phyloP scores from a whole-genome alignment of 2,888 invertebrate genomes.

The Calameuta idolon region DNA sequence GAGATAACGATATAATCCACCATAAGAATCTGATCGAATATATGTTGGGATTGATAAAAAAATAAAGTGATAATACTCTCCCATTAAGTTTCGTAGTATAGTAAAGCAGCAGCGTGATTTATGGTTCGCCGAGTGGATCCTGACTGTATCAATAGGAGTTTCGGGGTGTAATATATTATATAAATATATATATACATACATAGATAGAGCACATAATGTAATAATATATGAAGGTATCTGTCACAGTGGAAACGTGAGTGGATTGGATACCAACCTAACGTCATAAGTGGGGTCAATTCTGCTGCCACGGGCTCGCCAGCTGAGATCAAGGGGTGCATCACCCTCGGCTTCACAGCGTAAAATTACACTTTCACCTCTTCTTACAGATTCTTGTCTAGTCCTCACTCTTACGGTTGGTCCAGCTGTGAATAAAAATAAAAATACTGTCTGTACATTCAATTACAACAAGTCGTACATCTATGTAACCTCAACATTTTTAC shows the following conservation, averaged over 20 bases:
- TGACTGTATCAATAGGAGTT: neutral
- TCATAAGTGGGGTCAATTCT: constrained; percentile 69
- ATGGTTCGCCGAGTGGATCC: neutral
- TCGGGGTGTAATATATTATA: neutral
- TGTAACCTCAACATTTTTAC: neutral
- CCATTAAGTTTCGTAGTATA: too few species aligned
- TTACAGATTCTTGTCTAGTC: constrained; percentile 68
- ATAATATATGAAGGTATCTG: neutral
- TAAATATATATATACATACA: neutral
- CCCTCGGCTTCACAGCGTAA: constrained; percentile 70
- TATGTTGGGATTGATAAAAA: too few species aligned
- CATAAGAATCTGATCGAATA: too few species aligned
- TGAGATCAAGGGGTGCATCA: constrained; percentile 70
- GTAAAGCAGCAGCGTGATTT: neutral
- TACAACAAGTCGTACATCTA: neutral
- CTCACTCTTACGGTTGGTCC: constrained; percentile 69
- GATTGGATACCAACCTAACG: constrained; percentile 58
- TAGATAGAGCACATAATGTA: neutral
- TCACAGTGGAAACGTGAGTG: neutral
- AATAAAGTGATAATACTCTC: too few species aligned
- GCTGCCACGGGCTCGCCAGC: constrained; percentile 69
- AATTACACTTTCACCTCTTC: constrained; percentile 69
- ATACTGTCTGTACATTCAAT: neutral
- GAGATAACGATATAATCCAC: too few species aligned
- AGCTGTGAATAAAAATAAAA: constrained; percentile 54